Evolutionary conservation across 2,888 invertebrate species (phyloP).

Genomic region (Achlya flavicornis): DNA sequence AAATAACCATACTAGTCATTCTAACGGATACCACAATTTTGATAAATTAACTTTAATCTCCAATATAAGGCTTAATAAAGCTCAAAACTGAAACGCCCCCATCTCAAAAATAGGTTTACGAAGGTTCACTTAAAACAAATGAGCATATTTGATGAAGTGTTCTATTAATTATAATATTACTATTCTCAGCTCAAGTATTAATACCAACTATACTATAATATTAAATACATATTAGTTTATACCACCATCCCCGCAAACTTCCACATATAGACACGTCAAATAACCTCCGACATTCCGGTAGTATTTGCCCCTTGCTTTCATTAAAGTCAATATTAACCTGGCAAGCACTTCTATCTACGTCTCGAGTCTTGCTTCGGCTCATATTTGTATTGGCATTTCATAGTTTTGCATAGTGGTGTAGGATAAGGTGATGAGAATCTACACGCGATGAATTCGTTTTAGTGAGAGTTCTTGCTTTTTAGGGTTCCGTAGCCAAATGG

Average conservation of each 20-base stretch:
- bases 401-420: slow-evolving; percentile 7
- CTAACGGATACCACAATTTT: too few relatives aligned
- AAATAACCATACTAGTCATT: too few relatives aligned
- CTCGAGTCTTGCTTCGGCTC: slow-evolving; percentile 21
- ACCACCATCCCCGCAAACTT: slow-evolving; percentile 10
- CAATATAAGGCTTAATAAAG: too few relatives aligned
- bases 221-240: slow-evolving; percentile 13
- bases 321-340: slow-evolving; percentile 52
- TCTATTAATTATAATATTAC: neutral
- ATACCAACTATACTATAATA: neutral
- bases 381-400: slow-evolving; percentile 21
- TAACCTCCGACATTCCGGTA: slow-evolving; percentile 39
- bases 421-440: neutral
- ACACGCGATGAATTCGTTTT: neutral
- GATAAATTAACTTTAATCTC: too few relatives aligned
- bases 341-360: slow-evolving; percentile 34
- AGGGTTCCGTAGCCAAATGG: too few relatives aligned
- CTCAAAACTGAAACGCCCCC: too few relatives aligned
- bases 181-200: neutral
- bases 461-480: neutral
- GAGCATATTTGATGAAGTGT: too few relatives aligned
- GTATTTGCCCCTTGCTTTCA: slow-evolving; percentile 48
- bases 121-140: too few relatives aligned
- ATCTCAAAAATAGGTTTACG: too few relatives aligned
- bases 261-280: slow-evolving; percentile 31